A percentile compares a stretch with the other conserved stretches of the same genome.
phyloP scores from a whole-genome alignment of 2,888 invertebrate species.

The Ophion slaviceki region DNA sequence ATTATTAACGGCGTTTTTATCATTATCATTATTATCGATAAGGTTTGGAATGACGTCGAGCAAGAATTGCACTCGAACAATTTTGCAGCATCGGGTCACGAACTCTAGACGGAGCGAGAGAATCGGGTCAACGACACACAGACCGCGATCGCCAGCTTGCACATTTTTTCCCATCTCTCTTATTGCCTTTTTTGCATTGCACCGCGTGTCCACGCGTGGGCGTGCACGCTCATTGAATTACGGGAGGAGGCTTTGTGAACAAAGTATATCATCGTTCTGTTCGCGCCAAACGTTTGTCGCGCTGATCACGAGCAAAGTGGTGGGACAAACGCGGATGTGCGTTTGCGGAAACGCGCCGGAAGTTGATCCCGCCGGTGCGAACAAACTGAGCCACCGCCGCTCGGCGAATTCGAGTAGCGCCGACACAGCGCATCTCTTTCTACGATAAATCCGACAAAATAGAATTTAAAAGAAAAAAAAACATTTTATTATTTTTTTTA shows the following conservation, averaged over 20 bases:
- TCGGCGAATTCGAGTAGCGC: not conserved
- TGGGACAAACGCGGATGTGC: not conserved
- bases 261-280: not conserved
- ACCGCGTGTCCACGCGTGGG: slow-evolving; percentile 5
- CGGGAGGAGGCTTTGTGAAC: not conserved
- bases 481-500: too few species aligned
- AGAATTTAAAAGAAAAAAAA: too few species aligned
- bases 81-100: slow-evolving; percentile 45
- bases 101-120: slow-evolving; percentile 40
- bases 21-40: not conserved
- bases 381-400: not conserved
- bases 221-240: slow-evolving; percentile 35
- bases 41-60: slow-evolving; percentile 1
- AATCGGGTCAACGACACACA: slow-evolving; percentile 60
- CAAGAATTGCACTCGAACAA: slow-evolving; percentile 18
- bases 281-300: slow-evolving; percentile 29
- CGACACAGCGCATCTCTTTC: too few species aligned
- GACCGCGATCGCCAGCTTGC: slow-evolving; percentile 23
- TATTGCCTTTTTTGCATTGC: slow-evolving; percentile 24
- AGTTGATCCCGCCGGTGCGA: not conserved
- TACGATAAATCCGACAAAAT: too few species aligned
- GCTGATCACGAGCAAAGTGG: not conserved
- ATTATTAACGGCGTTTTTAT: too few species aligned
- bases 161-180: slow-evolving; percentile 23
- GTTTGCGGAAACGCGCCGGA: slow-evolving; percentile 2